A percentile compares a stretch with the other conserved stretches of the same genome.
Conservation (phyloP, 1,140 invertebrate species). For the Nasonia vitripennis region DNA sequence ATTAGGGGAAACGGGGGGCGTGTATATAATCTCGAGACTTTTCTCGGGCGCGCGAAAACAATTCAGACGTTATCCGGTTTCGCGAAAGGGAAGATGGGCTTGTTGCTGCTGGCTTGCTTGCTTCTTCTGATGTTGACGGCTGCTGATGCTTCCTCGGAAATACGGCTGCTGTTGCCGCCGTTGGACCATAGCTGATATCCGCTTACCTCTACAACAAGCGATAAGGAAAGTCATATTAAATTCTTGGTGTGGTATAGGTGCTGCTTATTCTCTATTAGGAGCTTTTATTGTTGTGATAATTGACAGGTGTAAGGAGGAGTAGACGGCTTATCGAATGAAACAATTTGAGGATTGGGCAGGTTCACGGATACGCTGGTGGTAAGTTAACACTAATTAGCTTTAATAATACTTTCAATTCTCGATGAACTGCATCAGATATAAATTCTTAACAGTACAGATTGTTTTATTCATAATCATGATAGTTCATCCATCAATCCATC, state of each 20-base stretch:
- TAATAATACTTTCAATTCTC: too few relatives aligned
- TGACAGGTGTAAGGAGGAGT: neutral
- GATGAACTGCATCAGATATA: too few relatives aligned
- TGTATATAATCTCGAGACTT: constrained; percentile 36
- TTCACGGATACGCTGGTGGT: too few relatives aligned
- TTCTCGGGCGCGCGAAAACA: constrained; percentile 52
- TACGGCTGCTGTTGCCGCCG: neutral
- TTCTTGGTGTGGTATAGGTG: neutral
- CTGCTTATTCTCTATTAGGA: neutral
- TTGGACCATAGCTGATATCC: constrained; percentile 42
- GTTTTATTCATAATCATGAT: too few relatives aligned
- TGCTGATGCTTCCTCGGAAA: constrained; percentile 5
- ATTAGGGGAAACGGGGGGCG: neutral
- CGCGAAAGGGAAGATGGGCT: constrained; percentile 38
- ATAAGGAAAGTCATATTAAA: constrained; percentile 37
- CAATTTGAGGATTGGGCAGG: too few relatives aligned
- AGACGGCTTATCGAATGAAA: too few relatives aligned
- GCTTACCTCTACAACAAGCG: constrained; percentile 45
- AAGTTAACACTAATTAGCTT: too few relatives aligned
- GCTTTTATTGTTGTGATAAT: neutral
- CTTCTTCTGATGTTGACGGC: neutral
- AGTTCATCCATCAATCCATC: too few relatives aligned
- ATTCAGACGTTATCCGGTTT: constrained; percentile 53
- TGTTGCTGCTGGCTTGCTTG: neutral
- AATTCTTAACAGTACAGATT: too few relatives aligned